Conservation (phyloP, 2,888 invertebrate species). For the Cosmorhoe ocellata region DNA sequence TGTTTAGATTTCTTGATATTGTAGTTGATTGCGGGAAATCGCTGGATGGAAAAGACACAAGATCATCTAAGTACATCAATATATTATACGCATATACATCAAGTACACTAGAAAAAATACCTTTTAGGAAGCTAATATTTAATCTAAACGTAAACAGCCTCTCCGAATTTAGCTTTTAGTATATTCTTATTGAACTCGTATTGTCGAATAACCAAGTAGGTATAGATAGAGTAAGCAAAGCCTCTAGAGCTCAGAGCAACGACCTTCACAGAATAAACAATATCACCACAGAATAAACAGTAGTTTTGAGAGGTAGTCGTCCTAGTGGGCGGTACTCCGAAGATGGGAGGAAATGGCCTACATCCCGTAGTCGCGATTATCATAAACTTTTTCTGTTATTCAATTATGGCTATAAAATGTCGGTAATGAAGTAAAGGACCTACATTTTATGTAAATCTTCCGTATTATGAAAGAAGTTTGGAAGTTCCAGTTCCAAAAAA, state of each 20-base stretch:
- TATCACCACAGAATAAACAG: conserved; percentile 2
- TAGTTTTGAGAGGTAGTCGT: conserved; percentile 34
- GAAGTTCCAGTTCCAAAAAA: no score
- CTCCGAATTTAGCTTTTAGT: no score
- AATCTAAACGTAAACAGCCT: background rate
- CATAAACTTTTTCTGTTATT: conserved; percentile 22
- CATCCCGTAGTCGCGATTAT: conserved; percentile 14
- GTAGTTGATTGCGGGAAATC: no score
- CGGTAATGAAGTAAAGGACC: conserved; percentile 1
- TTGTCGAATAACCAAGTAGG: conserved; percentile 18
- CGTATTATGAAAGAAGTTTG: background rate
- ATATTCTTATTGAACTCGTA: conserved; percentile 1
- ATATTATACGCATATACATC: no score
- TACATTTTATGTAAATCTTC: conserved; percentile 6
- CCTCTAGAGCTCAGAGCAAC: conserved; percentile 29
- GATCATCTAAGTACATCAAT: no score
- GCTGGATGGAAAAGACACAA: no score
- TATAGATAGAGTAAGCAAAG: conserved; percentile 30
- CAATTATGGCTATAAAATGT: conserved; percentile 8
- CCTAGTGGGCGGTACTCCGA: conserved; percentile 32
- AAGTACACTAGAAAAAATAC: no score
- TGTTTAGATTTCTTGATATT: no score
- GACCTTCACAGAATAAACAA: conserved; percentile 29
- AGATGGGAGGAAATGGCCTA: conserved; percentile 35
- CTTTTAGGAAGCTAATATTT: no score